These are phyloP conservation scores for Podarcis raffonei DNA, from an alignment of 2,113 vertebrate species.

Conservation along the genomic window DNA sequence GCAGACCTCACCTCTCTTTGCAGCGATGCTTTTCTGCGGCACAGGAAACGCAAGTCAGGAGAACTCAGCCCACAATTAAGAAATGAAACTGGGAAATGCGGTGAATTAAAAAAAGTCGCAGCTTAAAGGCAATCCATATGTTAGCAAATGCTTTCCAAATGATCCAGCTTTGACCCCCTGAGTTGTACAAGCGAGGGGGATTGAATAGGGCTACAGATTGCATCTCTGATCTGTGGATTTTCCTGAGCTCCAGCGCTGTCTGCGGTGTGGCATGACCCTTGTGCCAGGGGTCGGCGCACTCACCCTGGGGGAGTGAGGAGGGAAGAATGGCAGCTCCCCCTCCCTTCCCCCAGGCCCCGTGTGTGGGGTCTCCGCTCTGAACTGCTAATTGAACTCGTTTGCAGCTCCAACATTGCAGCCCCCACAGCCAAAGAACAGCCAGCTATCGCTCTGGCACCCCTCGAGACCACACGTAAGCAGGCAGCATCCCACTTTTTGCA, in stretches of 20 bases:
- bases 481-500: slow-evolving; percentile 63
- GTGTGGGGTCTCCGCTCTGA: slow-evolving; percentile 74
- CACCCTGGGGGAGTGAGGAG: slow-evolving; percentile 53
- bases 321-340: slow-evolving; percentile 40
- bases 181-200: slow-evolving; percentile 39
- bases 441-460: slow-evolving; percentile 67
- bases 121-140: slow-evolving; percentile 87
- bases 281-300: slow-evolving; percentile 68
- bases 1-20: slow-evolving; percentile 18
- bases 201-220: slow-evolving; percentile 56
- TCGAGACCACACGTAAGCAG: slow-evolving; percentile 80
- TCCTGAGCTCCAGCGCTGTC: slow-evolving; percentile 63
- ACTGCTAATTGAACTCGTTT: slow-evolving; percentile 76
- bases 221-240: slow-evolving; percentile 55
- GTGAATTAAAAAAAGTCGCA: slow-evolving; percentile 77
- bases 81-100: slow-evolving; percentile 77
- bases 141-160: slow-evolving; percentile 83
- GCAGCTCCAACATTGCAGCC: slow-evolving; percentile 67
- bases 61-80: slow-evolving; percentile 65
- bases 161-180: slow-evolving; percentile 67
- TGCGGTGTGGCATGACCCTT: slow-evolving; percentile 59
- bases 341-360: slow-evolving; percentile 56
- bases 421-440: slow-evolving; percentile 55
- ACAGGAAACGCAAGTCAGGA: slow-evolving; percentile 33
- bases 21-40: slow-evolving; percentile 15